Conservation (phyloP, 37 sponge, comb jelly and placozoan genomes). For the Aplysina aerophoba region DNA sequence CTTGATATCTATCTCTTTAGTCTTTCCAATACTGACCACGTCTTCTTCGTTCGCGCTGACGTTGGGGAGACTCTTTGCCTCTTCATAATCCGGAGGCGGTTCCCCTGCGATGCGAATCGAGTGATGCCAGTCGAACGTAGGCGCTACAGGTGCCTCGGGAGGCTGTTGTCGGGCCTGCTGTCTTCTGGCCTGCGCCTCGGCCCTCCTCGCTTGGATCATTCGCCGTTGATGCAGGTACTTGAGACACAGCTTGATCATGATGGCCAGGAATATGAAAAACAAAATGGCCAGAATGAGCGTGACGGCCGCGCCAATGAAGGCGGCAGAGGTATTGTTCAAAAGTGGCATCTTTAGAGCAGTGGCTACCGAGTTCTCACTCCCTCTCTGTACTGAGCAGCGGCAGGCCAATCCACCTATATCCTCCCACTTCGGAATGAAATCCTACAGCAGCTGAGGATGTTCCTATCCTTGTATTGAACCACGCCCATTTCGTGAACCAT, state of each 20-base stretch:
- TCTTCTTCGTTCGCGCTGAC: not conserved
- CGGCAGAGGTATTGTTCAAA: conserved; percentile 37
- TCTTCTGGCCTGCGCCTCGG: conserved; percentile 24
- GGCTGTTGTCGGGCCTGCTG: conserved; percentile 18
- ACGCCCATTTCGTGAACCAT: not conserved
- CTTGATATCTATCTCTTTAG: not conserved
- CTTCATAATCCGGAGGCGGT: conserved; percentile 70
- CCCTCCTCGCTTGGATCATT: conserved; percentile 23
- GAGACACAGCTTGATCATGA: conserved; percentile 75
- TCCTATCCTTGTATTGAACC: too few species aligned
- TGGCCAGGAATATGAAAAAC: conserved; percentile 76
- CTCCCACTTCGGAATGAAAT: too few species aligned
- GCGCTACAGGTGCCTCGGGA: conserved; percentile 47
- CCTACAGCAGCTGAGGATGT: too few species aligned
- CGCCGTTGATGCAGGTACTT: conserved; percentile 44
- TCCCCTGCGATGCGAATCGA: conserved; percentile 74
- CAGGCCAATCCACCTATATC: too few species aligned
- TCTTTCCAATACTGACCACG: not conserved
- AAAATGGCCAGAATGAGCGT: conserved; percentile 76
- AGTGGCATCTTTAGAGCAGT: not conserved
- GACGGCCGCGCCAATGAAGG: conserved; percentile 83
- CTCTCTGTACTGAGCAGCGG: too few species aligned
- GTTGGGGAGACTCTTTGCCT: conserved; percentile 66
- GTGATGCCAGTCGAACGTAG: conserved; percentile 87
- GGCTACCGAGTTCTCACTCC: too few species aligned